Evolutionary conservation across 2,113 vertebrate species (phyloP), one percentile per base, ranked within the genome.

Genomic region (Calyptomena viridis): DNA sequence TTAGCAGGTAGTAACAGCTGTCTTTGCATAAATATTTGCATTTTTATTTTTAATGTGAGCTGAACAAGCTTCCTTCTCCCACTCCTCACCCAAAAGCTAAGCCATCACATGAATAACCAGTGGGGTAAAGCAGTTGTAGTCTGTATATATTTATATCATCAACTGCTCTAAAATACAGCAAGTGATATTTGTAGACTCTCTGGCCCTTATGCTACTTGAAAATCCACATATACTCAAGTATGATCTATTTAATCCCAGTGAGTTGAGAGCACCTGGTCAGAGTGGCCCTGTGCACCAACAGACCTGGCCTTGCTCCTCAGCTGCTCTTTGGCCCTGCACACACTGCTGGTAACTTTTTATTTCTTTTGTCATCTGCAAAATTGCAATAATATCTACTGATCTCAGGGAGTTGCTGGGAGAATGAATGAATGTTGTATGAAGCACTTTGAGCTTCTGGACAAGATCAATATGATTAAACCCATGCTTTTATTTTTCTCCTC

Each of bases 401-500:
- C 77, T 89, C 67, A 14, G 47, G 12, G 62, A 37, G 47, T 7
- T 94, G 66, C 69, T 87, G 83, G 24, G 55, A 74, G 78, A 62
- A 33, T 55, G 92, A 75, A 90, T 92, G 28, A 90, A 82, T 94
- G 58, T 75, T 88, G 56, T 23, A 75, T 88, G 94, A 94, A 64
- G 76, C 76, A 87, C 55, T 86, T 22, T 11, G 58, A 76, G 76
- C 79, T 80, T 85, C 83, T 40, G n/a, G 90, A 73, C 76, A 42
- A 89, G 83, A 87, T 80, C 87, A 42, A 18, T 88, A 21, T 68
- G 40, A 72, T 59, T 83, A 80, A 58, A 90, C 37, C 12, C 1
- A 4, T 55, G 71, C 7, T 72, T 71, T 86, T 83, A 25, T 67
- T 83, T 85, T 90, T 79, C 52, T 50, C 52, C 58, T 64, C 68